Base-by-base conservation (phyloP, 2,797 vertebrate species). In the Oryzias dopingdopingensis region DNA sequence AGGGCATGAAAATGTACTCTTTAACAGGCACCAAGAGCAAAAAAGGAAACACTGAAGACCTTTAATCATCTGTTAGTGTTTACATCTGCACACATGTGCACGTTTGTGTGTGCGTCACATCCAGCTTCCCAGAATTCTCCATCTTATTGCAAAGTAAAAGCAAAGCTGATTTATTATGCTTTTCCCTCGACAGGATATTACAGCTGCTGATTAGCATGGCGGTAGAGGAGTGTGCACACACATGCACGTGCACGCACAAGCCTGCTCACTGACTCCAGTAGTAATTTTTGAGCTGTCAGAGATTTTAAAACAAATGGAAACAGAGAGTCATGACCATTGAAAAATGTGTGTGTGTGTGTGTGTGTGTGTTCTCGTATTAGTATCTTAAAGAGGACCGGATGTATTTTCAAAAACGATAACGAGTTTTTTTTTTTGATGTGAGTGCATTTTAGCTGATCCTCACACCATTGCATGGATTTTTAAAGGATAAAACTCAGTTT, bases 171-270 rank as follows among this genome's bases (percentile, higher is more conserved):
- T 83, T 80, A 86, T 80, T 66, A 52, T 53, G 59, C 6, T 40
- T 61, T 78, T 84, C 56, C 72, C 6, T 52, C 74, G 67, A 84
- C 67, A 4, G 71, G 70, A 74, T 69, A 80, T 85, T 78, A 85
- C 71, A 45, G 72, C 70, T 76, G 62, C 73, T 80, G 66, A 76
- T 85, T 81, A 84, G 64, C 78, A 85, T 81, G 60, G 49, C 53
- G 47, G 49, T 41, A 56, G 59, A 55, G 49, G 16, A 29, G 46
- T 14, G 51, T 15, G 56, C 17, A 52, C 12, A 48, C 26, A 46
- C 32, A 53, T 20, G 22, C 45, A n/a, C 23, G n/a, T 45, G 56
- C 48, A 16, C 44, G 54, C 0, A 20, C 1, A 22, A 5, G 6
- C 20, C 52, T 41, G n/a, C 17, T 52, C 37, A 4, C 49, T 17